Base-by-base conservation (phyloP, 2,797 vertebrate species). In the Nothura maculosa region DNA sequence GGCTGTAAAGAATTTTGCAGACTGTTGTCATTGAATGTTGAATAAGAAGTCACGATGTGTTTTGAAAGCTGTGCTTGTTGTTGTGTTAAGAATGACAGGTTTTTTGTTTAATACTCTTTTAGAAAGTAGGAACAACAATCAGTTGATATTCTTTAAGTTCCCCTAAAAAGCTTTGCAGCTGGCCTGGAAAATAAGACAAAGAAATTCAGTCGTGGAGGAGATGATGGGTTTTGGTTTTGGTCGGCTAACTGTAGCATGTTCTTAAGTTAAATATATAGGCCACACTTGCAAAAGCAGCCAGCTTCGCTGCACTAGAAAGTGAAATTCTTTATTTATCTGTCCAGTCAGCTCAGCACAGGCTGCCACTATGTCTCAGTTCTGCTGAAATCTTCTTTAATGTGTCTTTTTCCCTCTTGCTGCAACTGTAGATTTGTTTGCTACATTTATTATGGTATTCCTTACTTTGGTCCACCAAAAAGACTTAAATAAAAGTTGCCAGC, bases 231-330 rank as follows among this genome's bases (percentile, higher is more conserved):
- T 92, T 77, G 36, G 21, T 20, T 93, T 89, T 89, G 75, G 14
- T 34, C 7, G 6, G 27, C 28, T 68, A 72, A 43, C 32, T 64
- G 64, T 28, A 27, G 24, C 14, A 12, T 22, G 9, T 68, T 60
- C 64, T 79, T 17, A 52, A 94, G 38, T 54, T 80, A 55, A 69
- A 89, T 36, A 13, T 58, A n/a, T n/a, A 22, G 38, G 27, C 62
- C 78, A 5, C 32, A 52, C 42, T 93, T 78, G 50, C 54, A 82
- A 48, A 90, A 94, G 7, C 61, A 90, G 52, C 40, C 24, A 68
- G 42, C 45, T 88, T 85, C 68, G 40, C 14, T 75, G 61, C 32
- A 24, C 45, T 80, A 62, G 93, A 92, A 91, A 78, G 75, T 54
- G 42, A 85, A 89, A 30, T 55, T 82, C 22, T 36, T 84, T 47